Base-by-base conservation (phyloP, 2,888 invertebrate species). In the Physocephala rufipes region DNA sequence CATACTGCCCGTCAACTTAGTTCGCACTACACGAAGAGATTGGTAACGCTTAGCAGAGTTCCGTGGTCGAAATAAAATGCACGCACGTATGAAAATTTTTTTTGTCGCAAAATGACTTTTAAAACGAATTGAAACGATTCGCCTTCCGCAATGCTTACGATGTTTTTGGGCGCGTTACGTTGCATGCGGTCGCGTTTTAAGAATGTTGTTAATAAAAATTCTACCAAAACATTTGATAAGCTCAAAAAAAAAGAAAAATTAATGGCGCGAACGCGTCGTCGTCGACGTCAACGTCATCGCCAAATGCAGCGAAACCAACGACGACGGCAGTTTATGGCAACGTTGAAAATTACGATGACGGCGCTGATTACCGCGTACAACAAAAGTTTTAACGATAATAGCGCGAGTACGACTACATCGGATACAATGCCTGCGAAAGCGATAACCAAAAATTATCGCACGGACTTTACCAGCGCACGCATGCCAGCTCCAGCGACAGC, bases 141-240 rank as follows among this genome's bases (percentile, higher is more conserved):
- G 55, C 59, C 66, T 71, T 71, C 70, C 70, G 70, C 70, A 47
- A 49, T 49, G 67, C 61, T 61, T 59, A 59, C 70, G 63, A 53
- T 36, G 66, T 53, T 55, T 55, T 45, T 55, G 58, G 45, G 47
- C 64, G 64, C 64, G 65, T 64, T 63, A 64, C 67, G 62, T 55
- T 63, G 67, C 71, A 58, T 62, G 51, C 67, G 64, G 62, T 43
- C 62, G 64, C 66, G 65, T 58, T 71, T 53, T 63, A 67, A 71
- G 58, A 71, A 71, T 64, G 68, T 71, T 67, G 71, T 71, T 59
- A 71, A 72, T 68, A 72, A 68, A n/a, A 68, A 67, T 71, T 71
- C 68, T 72, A 68, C 68, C 72, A 72, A 72, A 68, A 68, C 58
- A 64, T 64, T 66, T 71, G 61, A 64, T 65, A 65, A 68, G 24